A percentile compares a stretch with the other conserved stretches of the same genome.
These are phyloP conservation scores for Crotophaga sulcirostris DNA, from an alignment of 2,113 vertebrate genomes.

Conservation along the genomic window DNA sequence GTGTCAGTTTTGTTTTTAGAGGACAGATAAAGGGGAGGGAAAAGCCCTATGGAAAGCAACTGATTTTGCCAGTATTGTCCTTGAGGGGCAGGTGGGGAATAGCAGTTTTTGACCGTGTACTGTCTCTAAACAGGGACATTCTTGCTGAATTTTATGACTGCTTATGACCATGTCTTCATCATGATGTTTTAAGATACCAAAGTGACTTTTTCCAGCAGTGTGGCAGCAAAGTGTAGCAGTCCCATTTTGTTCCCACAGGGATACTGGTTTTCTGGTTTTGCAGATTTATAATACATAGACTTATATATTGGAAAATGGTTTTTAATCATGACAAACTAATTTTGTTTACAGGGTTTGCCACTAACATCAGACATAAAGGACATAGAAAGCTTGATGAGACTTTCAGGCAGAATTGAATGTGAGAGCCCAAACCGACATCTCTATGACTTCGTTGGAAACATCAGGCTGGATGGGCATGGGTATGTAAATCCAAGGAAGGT, in stretches of 20 bases:
- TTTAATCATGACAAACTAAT: background rate
- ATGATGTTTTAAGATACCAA: background rate
- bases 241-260: background rate
- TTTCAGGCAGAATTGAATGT: constrained; percentile 94
- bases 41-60: background rate
- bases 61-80: background rate
- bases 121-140: background rate
- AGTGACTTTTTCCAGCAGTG: background rate
- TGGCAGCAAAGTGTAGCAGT: background rate
- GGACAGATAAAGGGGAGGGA: background rate
- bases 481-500: constrained; percentile 63
- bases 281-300: background rate
- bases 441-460: constrained; percentile 97
- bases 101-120: background rate
- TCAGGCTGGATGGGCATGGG: constrained; percentile 91
- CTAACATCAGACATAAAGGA: constrained; percentile 91
- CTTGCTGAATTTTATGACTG: background rate
- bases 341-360: constrained; percentile 85
- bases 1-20: background rate
- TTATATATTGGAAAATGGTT: background rate
- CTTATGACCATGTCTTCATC: background rate
- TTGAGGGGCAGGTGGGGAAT: background rate
- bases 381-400: constrained; percentile 87
- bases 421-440: constrained; percentile 97
- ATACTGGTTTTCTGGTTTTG: background rate